These are phyloP conservation scores for Petrocephalus sullivani DNA, from an alignment of 2,797 vertebrate genomes.

Conservation along the genomic window DNA sequence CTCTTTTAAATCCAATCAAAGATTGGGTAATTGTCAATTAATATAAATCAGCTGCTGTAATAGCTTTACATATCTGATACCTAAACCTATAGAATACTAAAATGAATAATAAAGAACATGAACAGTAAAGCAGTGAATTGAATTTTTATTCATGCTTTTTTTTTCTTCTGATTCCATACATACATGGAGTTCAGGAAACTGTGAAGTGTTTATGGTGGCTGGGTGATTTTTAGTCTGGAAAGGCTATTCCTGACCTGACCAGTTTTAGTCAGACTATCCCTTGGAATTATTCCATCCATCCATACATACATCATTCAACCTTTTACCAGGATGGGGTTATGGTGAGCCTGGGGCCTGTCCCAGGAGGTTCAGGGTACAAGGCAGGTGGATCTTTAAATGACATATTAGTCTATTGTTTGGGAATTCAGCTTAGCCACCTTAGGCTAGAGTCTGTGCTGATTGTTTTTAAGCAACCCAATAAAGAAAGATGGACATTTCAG, in stretches of 20 bases:
- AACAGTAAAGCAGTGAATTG: not conserved
- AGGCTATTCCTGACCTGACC: not conserved
- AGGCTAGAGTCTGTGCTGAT: not conserved
- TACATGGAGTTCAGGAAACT: not conserved
- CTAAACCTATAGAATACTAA: conserved; percentile 2
- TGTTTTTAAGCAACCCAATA: not conserved
- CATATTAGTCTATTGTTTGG: not conserved
- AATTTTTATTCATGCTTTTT: not conserved
- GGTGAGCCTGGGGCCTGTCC: not conserved
- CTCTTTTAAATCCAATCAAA: conserved; percentile 20
- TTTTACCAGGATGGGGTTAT: not conserved
- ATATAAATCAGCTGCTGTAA: conserved; percentile 1
- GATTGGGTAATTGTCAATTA: not conserved
- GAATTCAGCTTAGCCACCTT: not conserved
- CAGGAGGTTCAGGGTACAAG: not conserved
- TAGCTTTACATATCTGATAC: conserved; percentile 1
- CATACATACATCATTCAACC: not conserved
- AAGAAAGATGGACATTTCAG: not conserved
- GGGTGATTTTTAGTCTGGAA: not conserved
- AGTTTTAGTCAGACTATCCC: not conserved
- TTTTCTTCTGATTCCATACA: not conserved
- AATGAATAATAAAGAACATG: not conserved
- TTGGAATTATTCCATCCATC: not conserved
- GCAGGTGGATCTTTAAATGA: not conserved
- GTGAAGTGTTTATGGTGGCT: not conserved